Conservation (phyloP, 1,140 invertebrate species). For the Lucilia sericata region DNA sequence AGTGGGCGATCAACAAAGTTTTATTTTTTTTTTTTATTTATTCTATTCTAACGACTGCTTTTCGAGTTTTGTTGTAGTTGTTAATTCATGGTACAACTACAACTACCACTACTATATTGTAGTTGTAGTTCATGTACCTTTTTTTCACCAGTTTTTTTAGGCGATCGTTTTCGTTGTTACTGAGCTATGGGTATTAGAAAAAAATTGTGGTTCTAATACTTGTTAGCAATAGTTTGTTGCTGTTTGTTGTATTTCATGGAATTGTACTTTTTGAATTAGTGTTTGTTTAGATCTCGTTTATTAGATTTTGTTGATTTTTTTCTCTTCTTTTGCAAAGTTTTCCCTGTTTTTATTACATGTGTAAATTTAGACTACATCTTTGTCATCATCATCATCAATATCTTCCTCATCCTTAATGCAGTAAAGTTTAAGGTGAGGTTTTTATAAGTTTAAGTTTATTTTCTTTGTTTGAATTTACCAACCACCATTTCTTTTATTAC, state of each 20-base stretch:
- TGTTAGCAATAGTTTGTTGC: background rate
- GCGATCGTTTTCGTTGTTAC: constrained; percentile 9
- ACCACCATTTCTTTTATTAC: background rate
- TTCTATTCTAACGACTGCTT: background rate
- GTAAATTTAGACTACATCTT: constrained; percentile 25
- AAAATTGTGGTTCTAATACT: background rate
- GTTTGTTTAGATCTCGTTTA: background rate
- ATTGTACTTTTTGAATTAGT: constrained; percentile 1
- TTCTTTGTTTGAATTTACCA: background rate
- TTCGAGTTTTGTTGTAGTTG: constrained; percentile 1
- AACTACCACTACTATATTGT: background rate
- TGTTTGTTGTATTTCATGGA: background rate
- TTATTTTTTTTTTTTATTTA: background rate
- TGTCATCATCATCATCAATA: background rate
- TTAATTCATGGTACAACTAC: constrained; percentile 5
- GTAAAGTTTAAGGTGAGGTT: constrained; percentile 24
- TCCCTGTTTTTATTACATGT: constrained; percentile 11
- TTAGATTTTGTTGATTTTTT: background rate
- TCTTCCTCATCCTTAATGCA: background rate
- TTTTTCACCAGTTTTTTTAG: background rate
- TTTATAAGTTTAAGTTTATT: constrained; percentile 8
- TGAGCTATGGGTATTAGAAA: background rate
- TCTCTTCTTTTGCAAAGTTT: background rate
- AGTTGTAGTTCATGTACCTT: constrained; percentile 23
- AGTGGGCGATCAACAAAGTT: constrained; percentile 36